Evolutionary conservation across 2,888 invertebrate genomes (phyloP), one percentile per base, ranked within the genome.

Genomic region (Mallateleia sp.): DNA sequence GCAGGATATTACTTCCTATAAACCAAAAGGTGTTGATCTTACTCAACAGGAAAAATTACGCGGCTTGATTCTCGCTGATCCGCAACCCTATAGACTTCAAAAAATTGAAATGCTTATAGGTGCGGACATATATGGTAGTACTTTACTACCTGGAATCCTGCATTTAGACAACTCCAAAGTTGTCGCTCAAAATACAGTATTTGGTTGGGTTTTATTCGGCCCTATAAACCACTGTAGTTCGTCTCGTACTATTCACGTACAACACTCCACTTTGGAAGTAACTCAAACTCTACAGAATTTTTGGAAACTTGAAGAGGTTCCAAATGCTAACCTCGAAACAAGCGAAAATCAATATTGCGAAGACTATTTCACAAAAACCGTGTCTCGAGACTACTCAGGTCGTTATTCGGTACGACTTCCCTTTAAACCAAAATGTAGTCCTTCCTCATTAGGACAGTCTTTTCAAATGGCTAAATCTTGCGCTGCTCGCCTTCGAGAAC

Each of bases 121-220:
- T 14, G 58, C 58, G 2, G 72, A 72, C n/a, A 28, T 72, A 5
- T 42, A 25, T 18, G 72, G 58, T 8, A 18, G 58, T 22, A 11
- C 47, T 0, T 42, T 72, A 56, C 32, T 45, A 8, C 24, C 22
- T 9, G 72, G 72, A 7, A 11, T 72, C 1, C 9, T 45, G 4
- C 45, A 14, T 5, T 25, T 60, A 1, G 14, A 47, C 14, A 20
- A 60, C 15, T 45, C 60, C 11, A n/a, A n/a, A n/a, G n/a, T n/a
- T n/a, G n/a, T n/a, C n/a, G n/a, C n/a, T n/a, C n/a, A n/a, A n/a
- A n/a, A n/a, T n/a, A n/a, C n/a, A n/a, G n/a, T n/a, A n/a, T n/a
- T n/a, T n/a, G n/a, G n/a, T n/a, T n/a, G n/a, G 74, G 58, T 74
- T 7, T 24, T 74, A 32, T 50, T 58, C n/a, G 74, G 74, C 0